Conservation (phyloP, 2,888 invertebrate species). For the Ennomos erosarius region DNA sequence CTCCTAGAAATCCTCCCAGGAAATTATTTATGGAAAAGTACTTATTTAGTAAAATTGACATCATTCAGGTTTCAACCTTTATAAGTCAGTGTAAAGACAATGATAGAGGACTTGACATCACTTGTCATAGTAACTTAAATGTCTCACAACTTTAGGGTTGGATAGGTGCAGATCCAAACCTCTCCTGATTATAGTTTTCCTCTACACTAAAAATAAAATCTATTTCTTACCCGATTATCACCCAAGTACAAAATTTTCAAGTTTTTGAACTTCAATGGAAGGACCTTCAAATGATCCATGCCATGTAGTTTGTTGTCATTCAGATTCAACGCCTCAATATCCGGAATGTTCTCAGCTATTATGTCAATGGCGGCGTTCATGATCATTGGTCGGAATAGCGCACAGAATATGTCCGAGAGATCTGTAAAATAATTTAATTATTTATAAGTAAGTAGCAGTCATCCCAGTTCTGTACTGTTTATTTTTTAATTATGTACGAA, state of each 20-base stretch:
- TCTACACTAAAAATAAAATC: neutral
- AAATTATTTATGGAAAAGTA: no score
- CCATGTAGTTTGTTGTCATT: slow-evolving; percentile 91
- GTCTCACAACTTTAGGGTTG: no score
- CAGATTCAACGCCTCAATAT: slow-evolving; percentile 91
- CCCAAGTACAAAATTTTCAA: slow-evolving; percentile 92
- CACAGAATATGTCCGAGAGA: slow-evolving; percentile 90
- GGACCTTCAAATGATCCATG: slow-evolving; percentile 88
- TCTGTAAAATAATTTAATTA: slow-evolving; percentile 66
- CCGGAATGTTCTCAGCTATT: slow-evolving; percentile 93
- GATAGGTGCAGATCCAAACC: no score
- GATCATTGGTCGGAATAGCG: slow-evolving; percentile 89
- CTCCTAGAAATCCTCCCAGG: no score
- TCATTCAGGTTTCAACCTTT: no score
- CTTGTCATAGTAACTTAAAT: no score
- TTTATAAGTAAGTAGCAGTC: neutral
- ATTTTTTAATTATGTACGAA: no score
- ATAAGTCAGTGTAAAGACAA: no score
- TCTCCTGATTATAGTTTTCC: no score
- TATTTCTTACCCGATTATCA: slow-evolving; percentile 89
- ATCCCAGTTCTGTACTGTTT: no score
- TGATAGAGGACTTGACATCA: no score
- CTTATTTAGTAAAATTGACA: no score
- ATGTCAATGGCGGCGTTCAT: slow-evolving; percentile 91
- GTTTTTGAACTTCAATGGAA: slow-evolving; percentile 88